phyloP scores from a whole-genome alignment of 2,113 vertebrate species.

The Mystacornis crossleyi region DNA sequence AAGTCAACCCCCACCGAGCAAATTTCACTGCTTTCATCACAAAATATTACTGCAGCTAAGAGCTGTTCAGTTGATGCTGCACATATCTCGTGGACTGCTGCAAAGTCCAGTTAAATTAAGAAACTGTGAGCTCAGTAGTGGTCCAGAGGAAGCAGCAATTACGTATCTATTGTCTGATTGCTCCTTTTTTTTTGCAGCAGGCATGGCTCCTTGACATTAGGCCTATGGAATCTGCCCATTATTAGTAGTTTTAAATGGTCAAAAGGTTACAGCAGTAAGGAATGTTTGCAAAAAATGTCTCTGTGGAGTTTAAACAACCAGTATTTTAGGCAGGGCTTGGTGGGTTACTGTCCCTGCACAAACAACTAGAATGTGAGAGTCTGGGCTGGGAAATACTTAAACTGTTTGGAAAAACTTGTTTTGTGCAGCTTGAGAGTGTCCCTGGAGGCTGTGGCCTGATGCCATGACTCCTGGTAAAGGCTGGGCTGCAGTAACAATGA shows the following conservation, averaged over 20 bases:
- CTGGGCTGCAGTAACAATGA: conserved; percentile 69
- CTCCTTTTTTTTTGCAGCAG: not conserved
- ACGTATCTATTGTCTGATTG: not conserved
- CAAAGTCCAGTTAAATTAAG: not conserved
- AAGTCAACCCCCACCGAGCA: not conserved
- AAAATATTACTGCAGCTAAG: not conserved
- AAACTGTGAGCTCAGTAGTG: not conserved
- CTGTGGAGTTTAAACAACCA: conserved; percentile 63
- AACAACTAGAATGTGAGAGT: conserved; percentile 66
- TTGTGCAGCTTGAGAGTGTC: conserved; percentile 65
- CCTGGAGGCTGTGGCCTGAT: conserved; percentile 65
- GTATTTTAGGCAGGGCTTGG: conserved; percentile 49
- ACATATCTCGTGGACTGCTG: accelerated
- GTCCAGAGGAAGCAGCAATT: not conserved
- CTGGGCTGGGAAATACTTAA: conserved; percentile 67
- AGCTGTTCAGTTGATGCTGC: not conserved
- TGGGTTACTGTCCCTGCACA: conserved; percentile 67
- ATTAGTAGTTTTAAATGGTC: conserved; percentile 48
- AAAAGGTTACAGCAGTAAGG: conserved; percentile 36
- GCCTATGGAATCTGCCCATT: conserved; percentile 31
- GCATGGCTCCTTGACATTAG: conserved; percentile 19
- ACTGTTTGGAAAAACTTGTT: conserved; percentile 70
- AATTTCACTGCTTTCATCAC: not conserved
- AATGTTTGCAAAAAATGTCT: conserved; percentile 50
- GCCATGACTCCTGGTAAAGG: conserved; percentile 64